A percentile compares a stretch with the other conserved stretches of the same genome.
Conservation (phyloP, 1,140 invertebrate genomes). For the Leptonema lineaticorne region DNA sequence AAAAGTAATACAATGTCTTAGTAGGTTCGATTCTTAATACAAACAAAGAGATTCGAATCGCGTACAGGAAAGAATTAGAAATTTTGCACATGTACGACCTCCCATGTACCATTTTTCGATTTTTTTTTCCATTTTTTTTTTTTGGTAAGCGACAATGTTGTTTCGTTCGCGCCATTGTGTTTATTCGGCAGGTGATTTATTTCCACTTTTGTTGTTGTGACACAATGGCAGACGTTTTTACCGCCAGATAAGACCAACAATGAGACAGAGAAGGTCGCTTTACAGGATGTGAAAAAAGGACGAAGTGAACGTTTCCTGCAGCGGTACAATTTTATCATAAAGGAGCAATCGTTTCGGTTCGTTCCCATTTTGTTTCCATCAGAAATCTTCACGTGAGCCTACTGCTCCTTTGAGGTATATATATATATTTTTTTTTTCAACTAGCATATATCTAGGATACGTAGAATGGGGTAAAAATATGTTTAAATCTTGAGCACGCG, state of each 20-base stretch:
- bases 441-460: background rate
- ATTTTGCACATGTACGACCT: no score
- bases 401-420: background rate
- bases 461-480: background rate
- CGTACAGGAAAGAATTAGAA: no score
- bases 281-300: background rate
- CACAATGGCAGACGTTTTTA: constrained; percentile 22
- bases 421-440: background rate
- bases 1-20: no score
- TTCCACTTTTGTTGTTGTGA: constrained; percentile 28
- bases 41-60: no score
- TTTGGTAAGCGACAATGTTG: constrained; percentile 29
- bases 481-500: background rate
- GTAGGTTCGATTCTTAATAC: no score
- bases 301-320: background rate
- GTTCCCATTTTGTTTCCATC: background rate
- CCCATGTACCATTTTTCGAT: no score
- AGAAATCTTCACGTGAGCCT: background rate
- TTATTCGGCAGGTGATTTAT: constrained; percentile 28
- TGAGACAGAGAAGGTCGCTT: background rate
- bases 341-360: constrained; percentile 18
- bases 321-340: constrained; percentile 23
- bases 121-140: no score
- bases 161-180: constrained; percentile 24
- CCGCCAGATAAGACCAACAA: constrained; percentile 17